Base-by-base conservation (phyloP, 1,140 invertebrate genomes). In the Anagrus nilaparvatae region DNA sequence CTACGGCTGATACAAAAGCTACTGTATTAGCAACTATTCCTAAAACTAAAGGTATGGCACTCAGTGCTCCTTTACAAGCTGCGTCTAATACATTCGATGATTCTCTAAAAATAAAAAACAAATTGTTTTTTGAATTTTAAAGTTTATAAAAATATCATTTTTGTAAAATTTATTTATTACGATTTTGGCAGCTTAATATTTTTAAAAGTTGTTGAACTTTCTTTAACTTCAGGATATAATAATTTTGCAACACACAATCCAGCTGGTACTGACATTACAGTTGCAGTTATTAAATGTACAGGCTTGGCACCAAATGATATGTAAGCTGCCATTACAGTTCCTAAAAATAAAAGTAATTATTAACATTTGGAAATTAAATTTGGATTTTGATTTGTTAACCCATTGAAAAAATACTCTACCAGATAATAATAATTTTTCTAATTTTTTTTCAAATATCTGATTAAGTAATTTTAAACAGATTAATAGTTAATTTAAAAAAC, bases 191-290 rank as follows among this genome's bases (percentile, higher is more conserved):
- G 51, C 46, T 70, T 56, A 13, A 82, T 76, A 33, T 77, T 76
- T 23, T 83, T 71, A 0, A 74, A 70, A 0, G 70, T 74, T 5
- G 87, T 84, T 45, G 76, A 67, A 2, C 81, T 79, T 33, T 77
- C 66, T 53, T 86, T 77, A 0, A 78, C 85, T 72, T 97, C 93
- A 0, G 93, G 93, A 67, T 87, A 85, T 43, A 93, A 72, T 3
- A 97, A 65, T 63, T 97, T 97, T 5, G 88, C 77, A 45, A 79
- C 82, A 52, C 82, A 85, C 8, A 97, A 66, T 0, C 91, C 82
- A 16, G 88, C 87, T 0, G 93, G 90, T 1, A 92, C 92, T 2
- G 89, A 87, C 92, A 97, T 95, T 1, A 96, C 79, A 31, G 85
- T 89, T 0, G 93, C 89, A 1, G 88, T 90, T 34, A 97, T 76